Evolutionary conservation across 2,888 invertebrate genomes (phyloP).

Genomic region (Hypsopygia costalis): DNA sequence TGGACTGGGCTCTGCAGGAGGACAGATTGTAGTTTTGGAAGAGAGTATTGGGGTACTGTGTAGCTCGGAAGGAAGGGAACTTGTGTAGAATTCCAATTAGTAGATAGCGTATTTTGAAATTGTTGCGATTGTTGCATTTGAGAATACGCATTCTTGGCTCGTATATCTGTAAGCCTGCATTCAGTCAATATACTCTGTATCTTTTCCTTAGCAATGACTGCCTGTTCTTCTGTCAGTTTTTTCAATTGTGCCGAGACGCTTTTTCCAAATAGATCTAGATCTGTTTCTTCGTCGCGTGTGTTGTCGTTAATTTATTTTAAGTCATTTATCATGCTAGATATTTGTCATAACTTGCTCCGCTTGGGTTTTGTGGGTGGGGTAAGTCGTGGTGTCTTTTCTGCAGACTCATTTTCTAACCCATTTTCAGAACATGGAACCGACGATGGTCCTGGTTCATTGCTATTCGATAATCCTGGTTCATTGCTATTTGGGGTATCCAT

Average conservation of each 20-base stretch:
- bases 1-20: too few relatives aligned
- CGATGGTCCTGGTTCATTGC: constrained; percentile 1
- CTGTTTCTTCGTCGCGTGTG: constrained; percentile 1
- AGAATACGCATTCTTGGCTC: too few relatives aligned
- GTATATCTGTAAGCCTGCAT: constrained; percentile 4
- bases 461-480: constrained; percentile 1
- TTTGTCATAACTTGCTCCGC: constrained; percentile 1
- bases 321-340: constrained; percentile 15
- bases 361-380: not conserved
- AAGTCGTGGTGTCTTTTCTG: not conserved
- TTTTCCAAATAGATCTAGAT: constrained; percentile 11
- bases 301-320: constrained; percentile 5
- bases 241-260: constrained; percentile 5
- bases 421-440: too few relatives aligned
- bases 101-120: too few relatives aligned
- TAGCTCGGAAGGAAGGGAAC: too few relatives aligned
- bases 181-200: constrained; percentile 7
- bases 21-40: too few relatives aligned
- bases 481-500: constrained; percentile 7
- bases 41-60: too few relatives aligned
- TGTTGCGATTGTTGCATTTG: too few relatives aligned
- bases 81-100: too few relatives aligned
- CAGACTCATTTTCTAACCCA: too few relatives aligned
- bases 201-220: constrained; percentile 11
- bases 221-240: constrained; percentile 8